Evolutionary conservation across 2,888 invertebrate genomes (phyloP).

Genomic region (Torymus auratus): DNA sequence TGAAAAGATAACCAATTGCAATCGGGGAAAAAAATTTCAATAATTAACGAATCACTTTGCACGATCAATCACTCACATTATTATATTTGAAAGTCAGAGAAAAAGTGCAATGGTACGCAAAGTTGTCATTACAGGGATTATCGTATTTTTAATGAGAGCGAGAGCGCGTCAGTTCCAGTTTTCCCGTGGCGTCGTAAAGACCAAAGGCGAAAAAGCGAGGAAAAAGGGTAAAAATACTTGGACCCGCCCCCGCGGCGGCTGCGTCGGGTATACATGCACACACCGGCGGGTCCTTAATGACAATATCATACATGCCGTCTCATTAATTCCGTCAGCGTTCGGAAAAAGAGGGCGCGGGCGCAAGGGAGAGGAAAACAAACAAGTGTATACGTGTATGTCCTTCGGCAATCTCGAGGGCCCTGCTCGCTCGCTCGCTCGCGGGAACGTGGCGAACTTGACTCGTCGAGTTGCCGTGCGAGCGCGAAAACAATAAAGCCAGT

Average conservation of each 20-base stretch:
- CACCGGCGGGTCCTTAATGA: constrained; percentile 12
- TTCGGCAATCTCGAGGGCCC: constrained; percentile 48
- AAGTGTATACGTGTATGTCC: constrained; percentile 35
- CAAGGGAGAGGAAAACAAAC: constrained; percentile 35
- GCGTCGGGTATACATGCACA: background rate
- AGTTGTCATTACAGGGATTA: too few species aligned
- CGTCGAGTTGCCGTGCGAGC: constrained; percentile 29
- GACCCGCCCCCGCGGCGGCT: background rate
- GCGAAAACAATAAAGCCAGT: constrained; percentile 41
- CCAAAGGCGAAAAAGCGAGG: background rate
- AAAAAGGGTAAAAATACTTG: constrained; percentile 23
- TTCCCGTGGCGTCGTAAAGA: background rate
- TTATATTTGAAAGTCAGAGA: too few species aligned
- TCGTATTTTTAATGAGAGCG: too few species aligned
- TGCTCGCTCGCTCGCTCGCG: background rate
- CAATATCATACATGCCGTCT: constrained; percentile 50
- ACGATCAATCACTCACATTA: constrained; percentile 15
- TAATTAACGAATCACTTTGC: constrained; percentile 40
- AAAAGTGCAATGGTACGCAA: too few species aligned
- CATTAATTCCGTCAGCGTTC: constrained; percentile 56
- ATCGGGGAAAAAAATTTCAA: constrained; percentile 34
- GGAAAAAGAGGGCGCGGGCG: constrained; percentile 24
- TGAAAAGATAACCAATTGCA: constrained; percentile 53
- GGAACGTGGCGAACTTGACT: constrained; percentile 28
- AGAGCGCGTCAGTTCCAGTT: too few species aligned